Conservation (phyloP, 2,113 vertebrate species). For the Steatornis caripensis region DNA sequence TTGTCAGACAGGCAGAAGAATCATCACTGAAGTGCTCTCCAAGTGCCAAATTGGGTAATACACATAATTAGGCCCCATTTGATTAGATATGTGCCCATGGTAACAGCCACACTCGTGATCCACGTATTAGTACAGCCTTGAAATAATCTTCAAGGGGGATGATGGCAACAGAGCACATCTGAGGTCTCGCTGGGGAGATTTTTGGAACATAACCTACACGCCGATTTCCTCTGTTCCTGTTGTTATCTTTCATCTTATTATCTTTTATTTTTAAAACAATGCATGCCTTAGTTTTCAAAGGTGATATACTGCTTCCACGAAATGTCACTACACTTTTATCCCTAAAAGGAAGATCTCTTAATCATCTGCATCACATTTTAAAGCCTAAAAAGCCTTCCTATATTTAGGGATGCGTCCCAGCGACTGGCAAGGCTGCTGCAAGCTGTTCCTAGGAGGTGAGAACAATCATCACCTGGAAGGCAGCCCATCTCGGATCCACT, state of each 20-base stretch:
- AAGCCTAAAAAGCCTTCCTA: not conserved
- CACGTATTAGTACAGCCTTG: not conserved
- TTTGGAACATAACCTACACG: not conserved
- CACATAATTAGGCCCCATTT: conserved; percentile 30
- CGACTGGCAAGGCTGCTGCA: conserved; percentile 22
- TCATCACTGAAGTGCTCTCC: conserved; percentile 26
- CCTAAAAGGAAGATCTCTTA: conserved; percentile 22
- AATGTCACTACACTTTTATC: not conserved
- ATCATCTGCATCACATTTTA: not conserved
- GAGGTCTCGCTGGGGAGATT: not conserved
- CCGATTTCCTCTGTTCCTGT: not conserved
- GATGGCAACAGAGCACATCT: not conserved
- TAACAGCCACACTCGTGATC: conserved; percentile 18
- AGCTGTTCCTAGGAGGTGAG: not conserved
- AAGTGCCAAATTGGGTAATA: conserved; percentile 42
- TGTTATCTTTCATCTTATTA: not conserved
- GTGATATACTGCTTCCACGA: not conserved
- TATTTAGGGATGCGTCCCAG: conserved; percentile 1
- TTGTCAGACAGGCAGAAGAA: conserved; percentile 36
- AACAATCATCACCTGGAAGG: conserved; percentile 1
- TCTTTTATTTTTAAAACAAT: not conserved
- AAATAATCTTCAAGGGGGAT: not conserved
- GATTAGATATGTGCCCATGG: conserved; percentile 46
- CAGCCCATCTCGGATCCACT: not conserved
- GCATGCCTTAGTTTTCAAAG: not conserved